Percentiles rank a stretch among this genome's conserved stretches.
Evolutionary conservation across 2,113 vertebrate species (phyloP).

Genomic region (Callipepla californica): DNA sequence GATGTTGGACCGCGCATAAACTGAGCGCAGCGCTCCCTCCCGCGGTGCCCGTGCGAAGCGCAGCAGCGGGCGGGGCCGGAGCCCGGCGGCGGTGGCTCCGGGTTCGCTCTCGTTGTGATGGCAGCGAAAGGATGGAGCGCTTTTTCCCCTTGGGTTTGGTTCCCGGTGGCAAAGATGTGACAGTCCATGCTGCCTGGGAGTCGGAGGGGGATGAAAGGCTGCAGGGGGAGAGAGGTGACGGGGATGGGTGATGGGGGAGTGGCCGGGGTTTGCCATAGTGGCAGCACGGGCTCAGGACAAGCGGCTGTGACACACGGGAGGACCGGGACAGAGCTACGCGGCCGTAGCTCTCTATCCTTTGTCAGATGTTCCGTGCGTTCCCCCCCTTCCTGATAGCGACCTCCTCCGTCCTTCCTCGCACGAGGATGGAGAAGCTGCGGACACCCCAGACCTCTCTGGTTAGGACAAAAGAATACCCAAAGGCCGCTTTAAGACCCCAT

Average conservation of each 20-base stretch:
- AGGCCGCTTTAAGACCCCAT: not conserved
- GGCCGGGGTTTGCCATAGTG: not conserved
- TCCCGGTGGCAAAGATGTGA: not conserved
- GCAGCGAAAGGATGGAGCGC: accelerated
- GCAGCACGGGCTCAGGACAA: not conserved
- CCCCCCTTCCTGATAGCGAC: not conserved
- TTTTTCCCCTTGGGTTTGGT: not conserved
- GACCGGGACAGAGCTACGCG: accelerated
- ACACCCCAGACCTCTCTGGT: not conserved
- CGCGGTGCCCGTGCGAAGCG: not conserved
- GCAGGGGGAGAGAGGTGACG: not conserved
- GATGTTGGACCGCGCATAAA: not conserved
- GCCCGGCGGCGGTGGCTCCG: not conserved
- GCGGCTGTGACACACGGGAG: not conserved
- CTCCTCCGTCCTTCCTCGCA: not conserved
- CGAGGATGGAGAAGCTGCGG: not conserved
- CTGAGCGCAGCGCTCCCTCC: constrained; percentile 42
- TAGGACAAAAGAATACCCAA: not conserved
- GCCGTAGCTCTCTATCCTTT: not conserved
- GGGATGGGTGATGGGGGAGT: not conserved
- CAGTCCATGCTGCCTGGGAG: no score
- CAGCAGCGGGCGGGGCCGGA: not conserved
- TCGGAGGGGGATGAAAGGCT: not conserved
- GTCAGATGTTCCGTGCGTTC: not conserved
- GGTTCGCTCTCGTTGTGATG: not conserved